Evolutionary conservation across 2,797 vertebrate species (phyloP).

Genomic region (Onychomys torridus): DNA sequence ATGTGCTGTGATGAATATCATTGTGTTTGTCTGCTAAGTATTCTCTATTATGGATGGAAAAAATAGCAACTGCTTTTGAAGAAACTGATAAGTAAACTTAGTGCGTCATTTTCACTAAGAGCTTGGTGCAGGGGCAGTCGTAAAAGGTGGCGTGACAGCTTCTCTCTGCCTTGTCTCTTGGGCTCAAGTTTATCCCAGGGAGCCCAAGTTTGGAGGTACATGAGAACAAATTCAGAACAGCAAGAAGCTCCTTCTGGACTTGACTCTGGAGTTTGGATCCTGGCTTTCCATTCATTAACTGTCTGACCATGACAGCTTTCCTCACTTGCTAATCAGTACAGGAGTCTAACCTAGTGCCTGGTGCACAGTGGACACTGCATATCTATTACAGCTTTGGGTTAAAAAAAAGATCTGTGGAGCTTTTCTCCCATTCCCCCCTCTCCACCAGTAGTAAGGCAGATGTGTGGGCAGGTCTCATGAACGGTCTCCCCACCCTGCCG

Average conservation of each 20-base stretch:
- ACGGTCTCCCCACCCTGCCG: neutral
- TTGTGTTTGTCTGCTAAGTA: neutral
- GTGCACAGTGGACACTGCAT: too few species aligned
- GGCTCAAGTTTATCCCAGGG: too few species aligned
- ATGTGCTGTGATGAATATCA: accelerated
- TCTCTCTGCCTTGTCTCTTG: neutral
- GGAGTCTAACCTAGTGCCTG: neutral
- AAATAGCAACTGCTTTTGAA: neutral
- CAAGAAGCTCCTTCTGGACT: neutral
- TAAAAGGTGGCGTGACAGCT: accelerated
- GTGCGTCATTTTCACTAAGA: neutral
- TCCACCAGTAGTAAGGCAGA: neutral
- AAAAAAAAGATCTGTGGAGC: neutral
- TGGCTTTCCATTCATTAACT: neutral
- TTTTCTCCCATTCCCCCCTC: neutral
- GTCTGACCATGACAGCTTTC: neutral
- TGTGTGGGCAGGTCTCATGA: accelerated
- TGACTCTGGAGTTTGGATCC: neutral
- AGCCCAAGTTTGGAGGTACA: neutral
- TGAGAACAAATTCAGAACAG: neutral
- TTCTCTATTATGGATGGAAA: neutral
- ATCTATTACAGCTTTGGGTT: accelerated
- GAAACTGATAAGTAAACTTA: neutral
- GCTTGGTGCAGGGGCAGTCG: neutral
- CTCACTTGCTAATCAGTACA: accelerated